These are phyloP conservation scores for Limnephilus auricula DNA, from an alignment of 2,888 invertebrate species.

Conservation along the genomic window DNA sequence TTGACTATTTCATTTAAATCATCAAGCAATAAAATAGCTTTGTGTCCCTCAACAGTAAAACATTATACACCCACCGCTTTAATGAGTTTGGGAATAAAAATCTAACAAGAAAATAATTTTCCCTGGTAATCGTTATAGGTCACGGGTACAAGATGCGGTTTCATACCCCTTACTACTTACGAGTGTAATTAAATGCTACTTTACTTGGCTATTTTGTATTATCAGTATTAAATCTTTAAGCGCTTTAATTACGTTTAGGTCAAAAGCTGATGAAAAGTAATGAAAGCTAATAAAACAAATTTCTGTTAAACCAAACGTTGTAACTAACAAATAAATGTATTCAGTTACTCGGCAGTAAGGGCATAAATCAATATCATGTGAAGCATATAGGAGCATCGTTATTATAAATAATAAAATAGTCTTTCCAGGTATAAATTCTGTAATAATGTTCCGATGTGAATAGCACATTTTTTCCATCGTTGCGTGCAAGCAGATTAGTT, in stretches of 20 bases:
- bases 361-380: conserved; percentile 15
- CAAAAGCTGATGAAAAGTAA: background rate
- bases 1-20: too few relatives aligned
- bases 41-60: too few relatives aligned
- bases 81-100: background rate
- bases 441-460: background rate
- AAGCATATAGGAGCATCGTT: background rate
- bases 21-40: too few relatives aligned
- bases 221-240: background rate
- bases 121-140: background rate
- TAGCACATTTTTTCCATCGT: background rate
- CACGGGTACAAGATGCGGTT: background rate
- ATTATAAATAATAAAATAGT: conserved; percentile 22
- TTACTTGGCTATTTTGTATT: background rate
- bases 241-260: background rate
- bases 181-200: background rate
- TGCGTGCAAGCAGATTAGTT: conserved; percentile 20
- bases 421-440: background rate
- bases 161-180: too few relatives aligned
- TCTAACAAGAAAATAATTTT: background rate
- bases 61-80: background rate
- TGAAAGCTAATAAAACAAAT: background rate
- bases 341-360: background rate
- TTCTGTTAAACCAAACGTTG: background rate
- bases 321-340: background rate